Percentiles rank a stretch among this genome's conserved stretches.
Evolutionary conservation across 2,113 vertebrate genomes (phyloP).

Genomic region (Lota lota): DNA sequence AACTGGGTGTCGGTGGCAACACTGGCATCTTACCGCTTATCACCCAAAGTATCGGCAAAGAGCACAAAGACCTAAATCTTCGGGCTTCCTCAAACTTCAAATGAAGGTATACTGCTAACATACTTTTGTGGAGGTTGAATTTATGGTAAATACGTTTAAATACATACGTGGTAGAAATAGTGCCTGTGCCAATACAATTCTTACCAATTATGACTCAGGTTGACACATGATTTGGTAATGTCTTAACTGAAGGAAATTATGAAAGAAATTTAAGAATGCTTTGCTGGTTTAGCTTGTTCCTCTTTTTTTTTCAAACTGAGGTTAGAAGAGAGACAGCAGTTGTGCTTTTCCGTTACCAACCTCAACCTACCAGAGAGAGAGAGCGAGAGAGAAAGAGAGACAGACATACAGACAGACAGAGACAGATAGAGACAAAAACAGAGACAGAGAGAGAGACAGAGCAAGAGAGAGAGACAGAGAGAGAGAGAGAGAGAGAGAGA

Average conservation of each 20-base stretch:
- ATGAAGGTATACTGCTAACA: no score
- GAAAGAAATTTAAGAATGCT: conserved; percentile 1
- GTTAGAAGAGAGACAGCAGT: conserved; percentile 39
- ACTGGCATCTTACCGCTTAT: no score
- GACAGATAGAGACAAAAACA: not conserved
- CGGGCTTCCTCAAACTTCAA: no score
- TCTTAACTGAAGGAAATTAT: conserved; percentile 18
- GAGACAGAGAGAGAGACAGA: not conserved
- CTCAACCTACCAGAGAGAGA: not conserved
- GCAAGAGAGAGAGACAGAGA: conserved; percentile 8
- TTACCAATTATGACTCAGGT: not conserved
- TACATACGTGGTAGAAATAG: not conserved
- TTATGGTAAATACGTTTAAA: no score
- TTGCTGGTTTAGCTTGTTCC: conserved; percentile 28
- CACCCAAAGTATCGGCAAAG: no score
- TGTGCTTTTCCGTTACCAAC: not conserved
- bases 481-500: not conserved
- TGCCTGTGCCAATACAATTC: not conserved
- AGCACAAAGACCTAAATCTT: no score
- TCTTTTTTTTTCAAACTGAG: conserved; percentile 53
- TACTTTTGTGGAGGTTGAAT: no score
- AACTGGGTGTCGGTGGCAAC: no score
- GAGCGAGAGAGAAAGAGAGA: not conserved
- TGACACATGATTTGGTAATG: not conserved
- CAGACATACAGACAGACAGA: not conserved